Conservation (phyloP, 2,888 invertebrate genomes). For the Allolobophora icterica region DNA sequence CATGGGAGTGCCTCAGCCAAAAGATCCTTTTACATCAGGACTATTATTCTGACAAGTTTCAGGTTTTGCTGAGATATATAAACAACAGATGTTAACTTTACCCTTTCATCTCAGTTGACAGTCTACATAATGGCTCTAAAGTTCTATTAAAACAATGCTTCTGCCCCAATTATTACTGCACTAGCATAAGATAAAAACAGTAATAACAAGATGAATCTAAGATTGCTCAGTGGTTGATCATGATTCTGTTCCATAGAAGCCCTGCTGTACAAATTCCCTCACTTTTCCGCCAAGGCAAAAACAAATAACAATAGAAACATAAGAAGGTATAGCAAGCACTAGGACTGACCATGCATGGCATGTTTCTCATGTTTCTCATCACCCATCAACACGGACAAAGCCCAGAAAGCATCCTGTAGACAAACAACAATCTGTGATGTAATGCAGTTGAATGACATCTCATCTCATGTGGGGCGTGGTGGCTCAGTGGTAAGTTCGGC, state of each 20-base stretch:
- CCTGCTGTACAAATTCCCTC: background rate
- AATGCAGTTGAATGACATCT: background rate
- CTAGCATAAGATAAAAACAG: background rate
- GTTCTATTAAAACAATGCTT: background rate
- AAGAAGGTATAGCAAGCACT: background rate
- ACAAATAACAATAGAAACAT: too few species aligned
- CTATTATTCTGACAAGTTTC: background rate
- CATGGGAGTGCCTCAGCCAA: background rate
- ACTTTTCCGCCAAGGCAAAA: background rate
- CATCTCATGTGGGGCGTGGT: too few species aligned
- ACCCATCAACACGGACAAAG: constrained; percentile 85
- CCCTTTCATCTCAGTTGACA: background rate
- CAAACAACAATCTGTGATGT: constrained; percentile 24
- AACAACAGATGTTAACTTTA: background rate
- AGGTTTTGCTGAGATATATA: background rate
- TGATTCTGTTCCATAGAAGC: background rate
- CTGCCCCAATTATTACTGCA: background rate
- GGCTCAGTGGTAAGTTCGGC: too few species aligned
- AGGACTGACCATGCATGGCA: constrained; percentile 86
- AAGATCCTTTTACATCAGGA: background rate
- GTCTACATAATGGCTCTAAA: background rate
- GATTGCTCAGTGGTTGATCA: background rate
- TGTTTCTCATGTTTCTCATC: constrained; percentile 88
- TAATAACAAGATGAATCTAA: background rate
- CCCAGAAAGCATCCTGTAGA: constrained; percentile 92